Evolutionary conservation across 2,113 vertebrate genomes (phyloP), one percentile per base, ranked within the genome.

Genomic region (Pelecanoides urinatrix): DNA sequence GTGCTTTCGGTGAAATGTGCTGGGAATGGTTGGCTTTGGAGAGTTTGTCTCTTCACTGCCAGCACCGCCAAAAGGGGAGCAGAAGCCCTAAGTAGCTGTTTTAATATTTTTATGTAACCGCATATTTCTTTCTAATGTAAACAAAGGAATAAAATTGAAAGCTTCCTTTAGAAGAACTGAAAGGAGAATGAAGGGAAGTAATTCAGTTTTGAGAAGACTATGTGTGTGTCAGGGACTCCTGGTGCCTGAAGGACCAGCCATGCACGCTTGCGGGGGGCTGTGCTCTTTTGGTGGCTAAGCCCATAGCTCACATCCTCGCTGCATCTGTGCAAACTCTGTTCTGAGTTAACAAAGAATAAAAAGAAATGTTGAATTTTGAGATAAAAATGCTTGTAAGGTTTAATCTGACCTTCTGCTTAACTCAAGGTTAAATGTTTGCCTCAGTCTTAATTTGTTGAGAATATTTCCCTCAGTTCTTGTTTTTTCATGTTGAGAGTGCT

Each of bases 251-350:
- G 65, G 22, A 70, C 11, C 27, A 65, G 38, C 16, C 26, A 17
- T 1, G 2, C 16, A 5, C 2, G 0, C 11, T 34, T 73, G 44
- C 2, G 34, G 6, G 6, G 2, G 5, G 12, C 58, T 71, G 18
- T 78, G 47, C 26, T 63, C 5, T 50, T 75, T 47, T 20, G 29
- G 27, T 76, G 63, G 21, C 34, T 50, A 62, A 61, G 34, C 14
- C 45, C 65, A 14, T 23, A 87, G 34, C 21, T 91, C 30, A 15
- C 29, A 62, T 61, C 40, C 40, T 71, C 1, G 1, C 38, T 52
- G 20, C 13, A 38, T 47, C 40, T 38, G 16, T 74, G 42, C 29
- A 87, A 78, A 79, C 47, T 47, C 65, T 59, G 15, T 26, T 82
- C 38, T 45, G 38, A 53, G 32, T 67, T 78, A 65, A n/a, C 32